Conservation (phyloP, 1,140 invertebrate species). For the Polypedilum vanderplanki region DNA sequence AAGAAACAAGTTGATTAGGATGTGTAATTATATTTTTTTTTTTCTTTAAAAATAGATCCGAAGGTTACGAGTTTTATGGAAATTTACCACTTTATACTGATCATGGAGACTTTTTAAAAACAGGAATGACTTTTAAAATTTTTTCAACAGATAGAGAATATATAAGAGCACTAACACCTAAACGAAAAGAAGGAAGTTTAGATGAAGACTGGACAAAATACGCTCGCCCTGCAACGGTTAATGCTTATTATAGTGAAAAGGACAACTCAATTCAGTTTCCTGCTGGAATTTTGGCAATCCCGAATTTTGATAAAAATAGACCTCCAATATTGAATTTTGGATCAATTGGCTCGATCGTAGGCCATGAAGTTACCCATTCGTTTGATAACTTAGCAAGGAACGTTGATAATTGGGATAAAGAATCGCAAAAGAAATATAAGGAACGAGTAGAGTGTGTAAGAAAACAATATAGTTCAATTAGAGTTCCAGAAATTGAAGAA, state of each 20-base stretch:
- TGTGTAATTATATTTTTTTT: no score
- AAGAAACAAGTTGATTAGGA: no score
- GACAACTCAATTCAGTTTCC: slow-evolving; percentile 49
- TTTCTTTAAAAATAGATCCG: no score
- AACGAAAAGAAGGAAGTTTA: neutral
- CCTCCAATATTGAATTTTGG: slow-evolving; percentile 66
- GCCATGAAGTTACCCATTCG: slow-evolving; percentile 57
- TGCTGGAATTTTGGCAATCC: slow-evolving; percentile 66
- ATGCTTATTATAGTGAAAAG: slow-evolving; percentile 64
- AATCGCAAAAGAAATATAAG: slow-evolving; percentile 37
- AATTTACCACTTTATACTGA: slow-evolving; percentile 45
- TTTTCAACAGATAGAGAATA: neutral
- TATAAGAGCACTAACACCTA: neutral
- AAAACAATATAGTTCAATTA: slow-evolving; percentile 77
- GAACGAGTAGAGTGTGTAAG: slow-evolving; percentile 76
- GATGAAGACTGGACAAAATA: neutral
- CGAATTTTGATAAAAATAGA: slow-evolving; percentile 60
- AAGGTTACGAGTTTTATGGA: slow-evolving; percentile 57
- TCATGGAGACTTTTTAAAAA: neutral
- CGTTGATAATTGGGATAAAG: neutral
- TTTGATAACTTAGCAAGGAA: slow-evolving; percentile 45
- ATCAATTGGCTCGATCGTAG: slow-evolving; percentile 55
- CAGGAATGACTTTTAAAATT: neutral
- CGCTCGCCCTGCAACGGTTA: slow-evolving; percentile 61
- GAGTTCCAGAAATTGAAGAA: slow-evolving; percentile 51